Percentiles rank a stretch among this genome's conserved stretches.
phyloP scores from a whole-genome alignment of 92 coral and sea anemone species.

The Ricordea florida region DNA sequence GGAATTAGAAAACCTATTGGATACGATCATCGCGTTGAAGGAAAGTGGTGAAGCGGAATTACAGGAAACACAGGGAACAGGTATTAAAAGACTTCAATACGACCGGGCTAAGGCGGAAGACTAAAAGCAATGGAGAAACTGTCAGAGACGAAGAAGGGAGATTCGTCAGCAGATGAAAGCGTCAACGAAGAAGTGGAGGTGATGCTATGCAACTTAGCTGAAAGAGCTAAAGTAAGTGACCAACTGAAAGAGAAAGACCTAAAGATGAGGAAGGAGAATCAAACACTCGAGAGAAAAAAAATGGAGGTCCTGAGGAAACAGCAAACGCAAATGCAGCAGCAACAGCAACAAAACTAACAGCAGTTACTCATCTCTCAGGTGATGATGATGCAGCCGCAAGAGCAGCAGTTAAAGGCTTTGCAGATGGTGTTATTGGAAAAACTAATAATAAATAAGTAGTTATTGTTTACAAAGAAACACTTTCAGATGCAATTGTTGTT shows the following conservation, averaged over 20 bases:
- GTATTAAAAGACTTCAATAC: neutral
- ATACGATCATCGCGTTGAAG: constrained; percentile 5
- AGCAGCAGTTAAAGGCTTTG: neutral
- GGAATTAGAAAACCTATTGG: constrained; percentile 26
- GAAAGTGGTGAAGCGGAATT: constrained; percentile 34
- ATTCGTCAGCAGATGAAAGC: neutral
- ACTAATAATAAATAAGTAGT: constrained; percentile 12
- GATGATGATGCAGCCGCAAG: neutral
- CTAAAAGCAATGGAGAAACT: constrained; percentile 42
- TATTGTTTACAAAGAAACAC: constrained; percentile 6
- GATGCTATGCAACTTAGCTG: constrained; percentile 33
- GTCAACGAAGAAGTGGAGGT: constrained; percentile 42
- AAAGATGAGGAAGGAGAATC: constrained; percentile 14
- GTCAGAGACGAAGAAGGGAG: constrained; percentile 36
- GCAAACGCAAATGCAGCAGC: constrained; percentile 10
- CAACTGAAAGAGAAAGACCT: constrained; percentile 8
- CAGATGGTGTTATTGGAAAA: neutral
- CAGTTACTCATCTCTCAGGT: constrained; percentile 1
- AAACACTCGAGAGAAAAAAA: constrained; percentile 6
- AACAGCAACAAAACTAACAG: constrained; percentile 31
- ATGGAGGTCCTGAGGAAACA: constrained; percentile 1
- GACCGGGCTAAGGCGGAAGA: constrained; percentile 48
- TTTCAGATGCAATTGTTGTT: constrained; percentile 3
- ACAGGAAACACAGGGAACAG: neutral
- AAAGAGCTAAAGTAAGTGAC: constrained; percentile 25